Base-by-base conservation (phyloP, 2,888 invertebrate genomes). In the Doris montereyensis region DNA sequence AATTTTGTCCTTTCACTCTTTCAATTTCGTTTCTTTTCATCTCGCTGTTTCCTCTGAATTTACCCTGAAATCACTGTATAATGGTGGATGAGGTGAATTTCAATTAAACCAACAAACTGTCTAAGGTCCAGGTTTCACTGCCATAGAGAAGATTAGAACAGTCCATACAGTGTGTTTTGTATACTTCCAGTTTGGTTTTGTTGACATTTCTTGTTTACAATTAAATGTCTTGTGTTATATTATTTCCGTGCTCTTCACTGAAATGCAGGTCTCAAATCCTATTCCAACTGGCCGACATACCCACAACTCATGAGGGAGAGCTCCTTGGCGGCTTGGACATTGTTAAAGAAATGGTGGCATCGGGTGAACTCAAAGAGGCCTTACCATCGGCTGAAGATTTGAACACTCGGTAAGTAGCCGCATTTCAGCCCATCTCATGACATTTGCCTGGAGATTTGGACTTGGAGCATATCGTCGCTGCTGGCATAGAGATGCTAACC, bases 251-350 rank as follows among this genome's bases (percentile, higher is more conserved):
- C n/a, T n/a, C n/a, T n/a, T n/a, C n/a, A n/a, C n/a, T n/a, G n/a
- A 35, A 41, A 76, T 81, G 13, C 79, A 89, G 89, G 91, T 82
- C 85, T 93, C 80, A 92, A 93, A 86, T 90, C 86, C 24, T 93
- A 86, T 85, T 92, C 92, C 5, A 90, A 90, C 84, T 90, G 93
- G 93, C 93, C 93, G 3, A 93, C 93, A 5, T 93, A 91, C 85
- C 93, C 93, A n/a, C 92, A 93, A 87, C 85, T 93, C 26, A 90
- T 1, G 91, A 92, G 80, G 93, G 93, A 1, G 93, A 93, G 81
- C 88, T 93, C 17, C 81, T 93, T 57, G 93, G 93, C 21, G 93
- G 93, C 0, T 86, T 93, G 68, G 93, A 93, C 85, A 92, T 93
- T 41, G 86, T 93, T 13, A 92, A 91, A 82, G 92, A 93, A 85